phyloP scores from a whole-genome alignment of 1,140 invertebrate genomes.

The Eupristina koningsbergeri region DNA sequence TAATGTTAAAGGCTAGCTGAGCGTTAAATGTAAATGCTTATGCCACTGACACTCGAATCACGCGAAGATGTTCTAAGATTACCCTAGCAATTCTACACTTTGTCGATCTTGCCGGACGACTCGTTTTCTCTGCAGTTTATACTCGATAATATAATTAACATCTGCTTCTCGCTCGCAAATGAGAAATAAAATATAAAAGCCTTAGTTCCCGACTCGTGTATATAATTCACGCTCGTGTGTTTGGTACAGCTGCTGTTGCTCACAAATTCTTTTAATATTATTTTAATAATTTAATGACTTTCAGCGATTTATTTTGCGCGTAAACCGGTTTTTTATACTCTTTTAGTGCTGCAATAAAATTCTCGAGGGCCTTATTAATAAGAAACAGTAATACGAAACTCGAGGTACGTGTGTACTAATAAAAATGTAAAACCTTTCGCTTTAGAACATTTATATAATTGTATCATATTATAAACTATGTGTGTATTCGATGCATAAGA shows the following conservation, averaged over 20 bases:
- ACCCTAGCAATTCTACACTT: conserved; percentile 65
- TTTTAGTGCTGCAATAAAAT: conserved; percentile 47
- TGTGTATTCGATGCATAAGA: background rate
- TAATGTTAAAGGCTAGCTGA: background rate
- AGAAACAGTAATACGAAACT: conserved; percentile 40
- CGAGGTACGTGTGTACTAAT: conserved; percentile 31
- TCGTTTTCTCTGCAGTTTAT: conserved; percentile 57
- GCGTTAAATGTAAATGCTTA: background rate
- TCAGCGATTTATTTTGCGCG: conserved; percentile 27
- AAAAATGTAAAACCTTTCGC: conserved; percentile 42
- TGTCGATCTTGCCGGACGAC: conserved; percentile 57
- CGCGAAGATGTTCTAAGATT: conserved; percentile 61
- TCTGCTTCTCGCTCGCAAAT: conserved; percentile 19
- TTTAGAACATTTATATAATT: conserved; percentile 36
- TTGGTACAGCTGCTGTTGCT: conserved; percentile 13
- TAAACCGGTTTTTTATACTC: conserved; percentile 43
- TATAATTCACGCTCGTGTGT: conserved; percentile 10
- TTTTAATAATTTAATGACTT: conserved; percentile 53
- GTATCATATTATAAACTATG: conserved; percentile 48
- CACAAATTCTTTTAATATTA: conserved; percentile 49
- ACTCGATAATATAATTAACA: conserved; percentile 56
- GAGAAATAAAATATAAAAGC: conserved; percentile 28
- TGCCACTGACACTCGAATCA: conserved; percentile 40
- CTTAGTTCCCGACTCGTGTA: background rate
- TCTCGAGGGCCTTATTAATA: conserved; percentile 48